Evolutionary conservation across 2,113 vertebrate genomes (phyloP), one percentile per base, ranked within the genome.

Genomic region (Gopherus flavomarginatus): DNA sequence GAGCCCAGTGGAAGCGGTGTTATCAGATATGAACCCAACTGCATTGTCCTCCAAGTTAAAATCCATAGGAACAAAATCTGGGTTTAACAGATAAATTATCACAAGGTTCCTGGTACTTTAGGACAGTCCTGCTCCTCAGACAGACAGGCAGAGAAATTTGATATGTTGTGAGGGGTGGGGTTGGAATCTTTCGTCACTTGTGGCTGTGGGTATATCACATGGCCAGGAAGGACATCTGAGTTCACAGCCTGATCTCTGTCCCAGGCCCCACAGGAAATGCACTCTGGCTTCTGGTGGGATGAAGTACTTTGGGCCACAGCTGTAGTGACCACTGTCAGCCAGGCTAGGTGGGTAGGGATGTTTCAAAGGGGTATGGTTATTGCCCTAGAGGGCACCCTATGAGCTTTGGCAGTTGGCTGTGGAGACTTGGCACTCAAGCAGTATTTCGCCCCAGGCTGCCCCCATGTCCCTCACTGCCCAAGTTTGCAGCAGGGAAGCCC

Each of bases 181-280:
- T 9, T 38, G n/a, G 69, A 72, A 35, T 9, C 69, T n/a, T 38
- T 72, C 17, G 8, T 31, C 81, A 47, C 7, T 52, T 31, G 35
- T 11, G 75, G 29, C 52, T 38, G 3, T 2, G 7, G 0, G 0
- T 56, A 47, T 6, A 49, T 69, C 31, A n/a, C 14, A 9, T 35
- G 16, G 59, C 31, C 29, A 59, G 59, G 62, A 65, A 12, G 31
- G 62, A 65, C 31, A 65, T 65, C 62, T 35, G 62, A 35, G 31
- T 17, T 17, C 62, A 65, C 16, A 16, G 35, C 57, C 57, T 62
- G 57, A 29, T 62, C 29, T 13, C 56, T 62, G 57, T 31, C 62
- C 59, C 59, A 65, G 17, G 31, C 31, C 59, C 59, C 62, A 69
- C 35, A 69, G 62, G 44, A 44, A 78, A 78, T 26, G 42, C 77